A percentile compares a stretch with the other conserved stretches of the same genome.
These are phyloP conservation scores for Mesoclemmys tuberculata DNA, from an alignment of 2,113 vertebrate genomes.

Conservation along the genomic window DNA sequence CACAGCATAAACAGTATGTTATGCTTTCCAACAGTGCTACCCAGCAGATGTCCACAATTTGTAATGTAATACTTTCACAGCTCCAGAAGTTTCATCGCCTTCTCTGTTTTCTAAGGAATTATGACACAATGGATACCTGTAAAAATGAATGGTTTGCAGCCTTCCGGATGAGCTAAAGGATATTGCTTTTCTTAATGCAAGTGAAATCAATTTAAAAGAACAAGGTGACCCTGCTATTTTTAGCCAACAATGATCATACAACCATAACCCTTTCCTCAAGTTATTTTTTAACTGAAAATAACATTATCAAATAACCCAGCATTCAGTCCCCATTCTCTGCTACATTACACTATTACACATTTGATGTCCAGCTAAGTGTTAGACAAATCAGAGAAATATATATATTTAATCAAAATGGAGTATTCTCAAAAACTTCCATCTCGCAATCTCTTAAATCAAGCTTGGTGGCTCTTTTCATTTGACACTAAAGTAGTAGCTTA, in stretches of 20 bases:
- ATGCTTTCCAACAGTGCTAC: neutral
- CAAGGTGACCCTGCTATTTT: conserved; percentile 61
- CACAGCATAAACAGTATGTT: neutral
- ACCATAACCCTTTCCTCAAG: neutral
- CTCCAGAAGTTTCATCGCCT: neutral
- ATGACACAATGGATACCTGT: neutral
- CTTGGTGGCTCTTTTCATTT: neutral
- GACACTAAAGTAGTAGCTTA: neutral
- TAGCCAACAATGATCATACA: neutral
- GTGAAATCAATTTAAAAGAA: conserved; percentile 38
- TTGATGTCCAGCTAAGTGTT: conserved; percentile 17
- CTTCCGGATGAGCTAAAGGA: neutral
- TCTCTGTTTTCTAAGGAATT: neutral
- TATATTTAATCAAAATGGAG: neutral
- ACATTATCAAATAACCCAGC: conserved; percentile 19
- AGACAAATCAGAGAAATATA: conserved; percentile 22
- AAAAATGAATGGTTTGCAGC: neutral
- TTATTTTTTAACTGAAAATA: conserved; percentile 38
- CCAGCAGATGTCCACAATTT: neutral
- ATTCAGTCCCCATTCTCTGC: conserved; percentile 19
- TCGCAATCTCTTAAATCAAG: conserved; percentile 5
- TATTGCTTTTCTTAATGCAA: neutral
- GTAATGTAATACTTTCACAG: neutral
- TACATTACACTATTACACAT: neutral
- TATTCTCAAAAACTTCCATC: neutral